Base-by-base conservation (phyloP, 1,140 invertebrate species). In the Drosophila nasuta region DNA sequence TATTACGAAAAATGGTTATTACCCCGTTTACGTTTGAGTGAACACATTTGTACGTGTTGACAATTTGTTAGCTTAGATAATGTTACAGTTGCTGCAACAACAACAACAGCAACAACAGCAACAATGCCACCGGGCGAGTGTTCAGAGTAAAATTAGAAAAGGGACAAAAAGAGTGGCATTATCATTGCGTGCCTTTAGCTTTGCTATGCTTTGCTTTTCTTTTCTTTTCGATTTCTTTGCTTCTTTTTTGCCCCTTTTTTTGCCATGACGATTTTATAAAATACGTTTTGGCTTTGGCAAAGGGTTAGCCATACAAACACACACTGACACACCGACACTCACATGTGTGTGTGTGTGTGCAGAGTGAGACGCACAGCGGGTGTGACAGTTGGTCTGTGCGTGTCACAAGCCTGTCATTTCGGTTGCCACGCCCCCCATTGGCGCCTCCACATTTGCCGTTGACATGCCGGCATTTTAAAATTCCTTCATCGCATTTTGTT, bases 1-100 rank as follows among this genome's bases (percentile, higher is more conserved):
- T 91, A 91, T 91, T 91, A 88, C 88, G 83, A 91, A 91, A 91
- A 91, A 91, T 91, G 81, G 81, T 91, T 91, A 91, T 91, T 91
- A 91, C 88, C 89, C 81, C 88, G 89, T 91, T 91, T 91, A 91
- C 81, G 88, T 91, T 91, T 91, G 88, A 91, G 83, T 91, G 88
- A 91, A 91, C 82, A 83, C 81, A 91, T 91, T 89, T 83, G 88
- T 91, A 91, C 88, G 88, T 91, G 88, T 91, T 91, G 83, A 91
- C 89, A 91, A 91, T 91, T 91, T 91, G 88, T 91, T 88, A 85
- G 85, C 85, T 88, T 83, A 87, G 83, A 87, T 87, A 87, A 87
- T 87, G 83, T 80, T 83, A 74, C 74, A 75, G 56, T 41, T 65
- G 52, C 68, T 65, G 11, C 38, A 79, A 56, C 68, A 75, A 69